Percentiles rank a stretch among this genome's conserved stretches.
These are phyloP conservation scores for Prionailurus viverrinus DNA, from an alignment of 2,113 vertebrate species.

Conservation along the genomic window DNA sequence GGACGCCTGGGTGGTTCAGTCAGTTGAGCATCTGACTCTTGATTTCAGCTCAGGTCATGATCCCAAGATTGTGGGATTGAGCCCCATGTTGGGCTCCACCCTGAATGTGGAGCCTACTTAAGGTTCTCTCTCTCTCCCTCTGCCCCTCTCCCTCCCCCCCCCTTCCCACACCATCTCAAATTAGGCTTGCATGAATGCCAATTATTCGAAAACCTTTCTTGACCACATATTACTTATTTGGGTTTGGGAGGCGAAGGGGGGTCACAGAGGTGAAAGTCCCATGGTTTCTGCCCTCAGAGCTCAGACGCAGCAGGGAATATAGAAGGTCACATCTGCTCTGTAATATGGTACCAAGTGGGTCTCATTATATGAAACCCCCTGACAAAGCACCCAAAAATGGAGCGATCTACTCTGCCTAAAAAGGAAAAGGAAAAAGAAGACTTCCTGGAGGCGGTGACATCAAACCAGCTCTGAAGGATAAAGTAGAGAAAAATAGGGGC, in stretches of 20 bases:
- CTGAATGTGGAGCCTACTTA: not conserved
- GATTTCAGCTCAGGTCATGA: not conserved
- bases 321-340: not conserved
- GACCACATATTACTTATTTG: not conserved
- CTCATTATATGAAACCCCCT: not conserved
- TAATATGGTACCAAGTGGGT: not conserved
- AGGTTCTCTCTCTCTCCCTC: not conserved
- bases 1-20: not conserved
- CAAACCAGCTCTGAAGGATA: not conserved
- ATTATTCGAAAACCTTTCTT: not conserved
- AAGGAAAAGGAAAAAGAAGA: not conserved
- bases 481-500: not conserved
- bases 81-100: not conserved
- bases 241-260: not conserved
- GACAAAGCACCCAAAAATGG: not conserved
- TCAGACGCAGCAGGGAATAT: not conserved
- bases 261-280: not conserved
- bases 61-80: not conserved
- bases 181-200: not conserved
- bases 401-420: not conserved
- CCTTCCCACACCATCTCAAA: not conserved
- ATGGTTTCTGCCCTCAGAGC: not conserved
- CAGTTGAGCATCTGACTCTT: not conserved
- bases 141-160: not conserved
- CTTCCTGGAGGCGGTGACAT: not conserved